Evolutionary conservation across 2,888 invertebrate genomes (phyloP).

Genomic region (Tridacna gigas): DNA sequence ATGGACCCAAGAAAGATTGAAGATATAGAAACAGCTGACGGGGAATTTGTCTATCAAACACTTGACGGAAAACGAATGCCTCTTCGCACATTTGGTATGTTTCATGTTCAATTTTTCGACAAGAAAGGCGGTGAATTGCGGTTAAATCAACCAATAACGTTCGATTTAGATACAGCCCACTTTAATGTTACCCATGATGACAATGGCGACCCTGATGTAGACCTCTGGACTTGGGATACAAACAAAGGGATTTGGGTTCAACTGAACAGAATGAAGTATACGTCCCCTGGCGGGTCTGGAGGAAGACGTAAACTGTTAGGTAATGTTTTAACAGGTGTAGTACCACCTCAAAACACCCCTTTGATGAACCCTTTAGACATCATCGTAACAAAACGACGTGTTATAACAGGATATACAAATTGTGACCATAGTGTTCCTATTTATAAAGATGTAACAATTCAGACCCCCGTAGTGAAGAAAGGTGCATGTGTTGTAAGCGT

Average conservation of each 20-base stretch:
- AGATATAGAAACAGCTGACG: conserved; percentile 40
- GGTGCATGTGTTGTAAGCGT: conserved; percentile 38
- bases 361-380: conserved; percentile 1
- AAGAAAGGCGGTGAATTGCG: conserved; percentile 14
- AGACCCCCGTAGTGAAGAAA: neutral
- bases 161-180: conserved; percentile 22
- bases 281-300: neutral
- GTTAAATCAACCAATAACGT: conserved; percentile 24
- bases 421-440: conserved; percentile 11
- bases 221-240: conserved; percentile 32
- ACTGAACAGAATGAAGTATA: conserved; percentile 11
- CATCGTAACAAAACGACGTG: neutral
- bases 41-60: conserved; percentile 34
- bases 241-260: conserved; percentile 47
- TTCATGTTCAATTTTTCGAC: conserved; percentile 18
- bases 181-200: conserved; percentile 32
- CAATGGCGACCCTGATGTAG: conserved; percentile 33
- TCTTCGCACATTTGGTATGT: conserved; percentile 35
- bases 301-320: conserved; percentile 23
- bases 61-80: conserved; percentile 25
- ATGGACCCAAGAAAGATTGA: conserved; percentile 33
- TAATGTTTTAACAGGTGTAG: neutral
- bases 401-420: neutral
- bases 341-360: neutral
- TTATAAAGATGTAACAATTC: neutral